Conservation (phyloP, 2,113 vertebrate species). For the Serinus canaria region DNA sequence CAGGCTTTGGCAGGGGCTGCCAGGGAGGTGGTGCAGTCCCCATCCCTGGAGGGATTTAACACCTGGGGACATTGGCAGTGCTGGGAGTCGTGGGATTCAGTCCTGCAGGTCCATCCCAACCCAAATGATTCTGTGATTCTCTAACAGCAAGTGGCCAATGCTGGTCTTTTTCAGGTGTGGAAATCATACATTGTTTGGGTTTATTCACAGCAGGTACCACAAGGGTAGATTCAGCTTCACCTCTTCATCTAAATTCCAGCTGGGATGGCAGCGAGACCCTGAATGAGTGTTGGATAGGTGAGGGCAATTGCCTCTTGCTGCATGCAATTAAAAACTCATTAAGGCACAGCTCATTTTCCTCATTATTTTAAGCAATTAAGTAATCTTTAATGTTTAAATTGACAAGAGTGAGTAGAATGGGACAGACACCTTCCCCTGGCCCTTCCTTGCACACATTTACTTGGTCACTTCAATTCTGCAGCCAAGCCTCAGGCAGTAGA, state of each 20-base stretch:
- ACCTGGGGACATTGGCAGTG: neutral
- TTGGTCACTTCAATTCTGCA: neutral
- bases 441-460: neutral
- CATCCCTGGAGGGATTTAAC: neutral
- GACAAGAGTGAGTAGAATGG: neutral
- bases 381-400: neutral
- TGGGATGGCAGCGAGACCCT: neutral
- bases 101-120: neutral
- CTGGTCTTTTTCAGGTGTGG: neutral
- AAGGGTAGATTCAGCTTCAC: neutral
- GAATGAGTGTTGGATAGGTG: neutral
- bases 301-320: neutral
- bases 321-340: conserved; percentile 43
- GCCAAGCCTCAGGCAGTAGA: neutral
- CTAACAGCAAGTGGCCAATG: neutral
- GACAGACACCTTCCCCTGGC: neutral
- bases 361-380: conserved; percentile 29
- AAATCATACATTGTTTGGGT: neutral
- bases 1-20: neutral
- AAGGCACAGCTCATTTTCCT: conserved; percentile 18
- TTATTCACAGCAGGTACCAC: neutral
- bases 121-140: neutral
- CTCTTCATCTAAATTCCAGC: neutral
- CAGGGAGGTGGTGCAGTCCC: neutral
- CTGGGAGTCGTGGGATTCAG: neutral